A percentile compares a stretch with the other conserved stretches of the same genome.
These are phyloP conservation scores for Aegypius monachus DNA, from an alignment of 2,113 vertebrate species.

Conservation along the genomic window DNA sequence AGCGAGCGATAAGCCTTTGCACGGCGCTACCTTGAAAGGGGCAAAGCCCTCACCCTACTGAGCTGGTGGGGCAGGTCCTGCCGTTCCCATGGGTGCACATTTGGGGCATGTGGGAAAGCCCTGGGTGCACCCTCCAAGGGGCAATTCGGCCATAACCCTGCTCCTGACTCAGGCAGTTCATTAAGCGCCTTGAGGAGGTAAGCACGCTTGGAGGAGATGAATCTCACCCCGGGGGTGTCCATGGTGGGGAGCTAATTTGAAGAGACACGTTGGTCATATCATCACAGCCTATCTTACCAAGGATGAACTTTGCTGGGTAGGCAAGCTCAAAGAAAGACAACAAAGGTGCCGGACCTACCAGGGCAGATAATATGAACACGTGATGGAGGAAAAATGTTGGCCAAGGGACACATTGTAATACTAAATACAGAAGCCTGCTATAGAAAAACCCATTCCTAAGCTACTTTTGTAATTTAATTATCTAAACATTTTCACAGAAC, in stretches of 20 bases:
- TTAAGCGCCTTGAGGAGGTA: not conserved
- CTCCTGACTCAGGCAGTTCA: not conserved
- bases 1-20: not conserved
- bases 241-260: not conserved
- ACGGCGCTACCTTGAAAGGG: rapidly evolving
- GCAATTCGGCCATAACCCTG: not conserved
- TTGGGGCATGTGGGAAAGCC: not conserved
- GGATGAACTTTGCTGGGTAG: not conserved
- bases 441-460: not conserved
- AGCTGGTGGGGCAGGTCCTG: not conserved
- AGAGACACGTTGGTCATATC: not conserved
- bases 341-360: not conserved
- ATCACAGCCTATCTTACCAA: not conserved
- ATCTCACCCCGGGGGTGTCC: not conserved
- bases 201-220: not conserved
- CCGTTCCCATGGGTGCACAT: not conserved
- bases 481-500: not conserved
- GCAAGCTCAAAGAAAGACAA: not conserved
- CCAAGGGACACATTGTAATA: not conserved
- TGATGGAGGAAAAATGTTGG: not conserved
- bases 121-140: not conserved
- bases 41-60: not conserved
- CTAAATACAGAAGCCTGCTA: not conserved
- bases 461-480: not conserved
- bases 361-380: not conserved